A percentile compares a stretch with the other conserved stretches of the same genome.
Conservation (phyloP, 2,113 vertebrate species). For the Azemiops feae region DNA sequence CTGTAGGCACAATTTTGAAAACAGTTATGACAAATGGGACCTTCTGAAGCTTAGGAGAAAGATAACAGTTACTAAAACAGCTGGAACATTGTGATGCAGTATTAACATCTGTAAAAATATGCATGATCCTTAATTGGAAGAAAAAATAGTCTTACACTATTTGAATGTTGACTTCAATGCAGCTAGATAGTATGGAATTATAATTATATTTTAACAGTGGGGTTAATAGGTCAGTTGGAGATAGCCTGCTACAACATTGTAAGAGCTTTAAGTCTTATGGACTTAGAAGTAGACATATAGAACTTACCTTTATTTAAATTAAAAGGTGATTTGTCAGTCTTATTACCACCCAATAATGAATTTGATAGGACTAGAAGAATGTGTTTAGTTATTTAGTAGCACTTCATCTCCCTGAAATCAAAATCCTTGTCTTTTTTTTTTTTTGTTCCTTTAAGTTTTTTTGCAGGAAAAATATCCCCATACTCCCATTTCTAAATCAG, state of each 20-base stretch:
- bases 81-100: not conserved
- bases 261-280: not conserved
- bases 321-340: not conserved
- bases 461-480: not conserved
- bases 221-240: not conserved
- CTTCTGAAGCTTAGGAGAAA: not conserved
- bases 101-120: not conserved
- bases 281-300: not conserved
- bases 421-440: not conserved
- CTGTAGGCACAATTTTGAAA: not conserved
- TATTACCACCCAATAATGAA: not conserved
- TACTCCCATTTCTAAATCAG: not conserved
- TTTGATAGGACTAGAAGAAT: not conserved
- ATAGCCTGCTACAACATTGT: not conserved
- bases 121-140: not conserved
- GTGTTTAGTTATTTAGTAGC: not conserved
- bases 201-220: not conserved
- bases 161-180: not conserved
- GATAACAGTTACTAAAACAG: not conserved
- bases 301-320: not conserved
- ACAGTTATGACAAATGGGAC: not conserved
- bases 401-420: not conserved
- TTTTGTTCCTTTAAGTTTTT: not conserved
- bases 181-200: not conserved
- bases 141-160: not conserved